Conservation (phyloP, 2,797 vertebrate genomes). For the Gadopsis marmoratus region DNA sequence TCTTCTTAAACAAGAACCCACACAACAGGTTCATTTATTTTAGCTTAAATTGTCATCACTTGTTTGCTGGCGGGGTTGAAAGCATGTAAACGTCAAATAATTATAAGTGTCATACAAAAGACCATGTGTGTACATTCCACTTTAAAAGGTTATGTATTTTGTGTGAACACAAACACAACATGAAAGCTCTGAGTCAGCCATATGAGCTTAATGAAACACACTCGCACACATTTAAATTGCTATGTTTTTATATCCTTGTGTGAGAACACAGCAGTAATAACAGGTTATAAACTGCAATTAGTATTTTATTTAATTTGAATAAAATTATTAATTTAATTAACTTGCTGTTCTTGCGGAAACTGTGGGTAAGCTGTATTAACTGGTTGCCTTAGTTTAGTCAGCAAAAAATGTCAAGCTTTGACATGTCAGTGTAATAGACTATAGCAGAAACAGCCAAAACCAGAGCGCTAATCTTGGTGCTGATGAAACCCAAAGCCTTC, state of each 20-base stretch:
- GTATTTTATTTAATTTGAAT: slow-evolving; percentile 9
- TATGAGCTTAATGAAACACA: background rate
- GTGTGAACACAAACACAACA: background rate
- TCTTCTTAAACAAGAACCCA: background rate
- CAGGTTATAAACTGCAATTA: background rate
- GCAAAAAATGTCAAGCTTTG: background rate
- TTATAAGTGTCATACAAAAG: background rate
- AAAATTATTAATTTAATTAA: background rate
- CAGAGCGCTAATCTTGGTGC: slow-evolving; percentile 18
- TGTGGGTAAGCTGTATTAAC: background rate
- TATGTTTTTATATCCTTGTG: background rate
- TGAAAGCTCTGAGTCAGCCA: background rate
- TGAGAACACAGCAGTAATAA: background rate
- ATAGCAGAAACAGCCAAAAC: slow-evolving; percentile 12
- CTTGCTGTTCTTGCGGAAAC: background rate
- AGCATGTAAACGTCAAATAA: background rate
- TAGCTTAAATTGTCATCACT: background rate
- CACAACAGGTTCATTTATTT: background rate
- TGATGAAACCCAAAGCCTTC: slow-evolving; percentile 15
- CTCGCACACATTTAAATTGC: background rate
- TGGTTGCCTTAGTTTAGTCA: background rate
- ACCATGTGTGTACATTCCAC: background rate
- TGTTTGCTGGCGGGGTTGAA: background rate
- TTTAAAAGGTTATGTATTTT: background rate
- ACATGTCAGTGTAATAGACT: background rate